These are phyloP conservation scores for Aurelia sp. DNA, from an alignment of 30 jellyfish, hydroid and myxozoan species.

Conservation along the genomic window DNA sequence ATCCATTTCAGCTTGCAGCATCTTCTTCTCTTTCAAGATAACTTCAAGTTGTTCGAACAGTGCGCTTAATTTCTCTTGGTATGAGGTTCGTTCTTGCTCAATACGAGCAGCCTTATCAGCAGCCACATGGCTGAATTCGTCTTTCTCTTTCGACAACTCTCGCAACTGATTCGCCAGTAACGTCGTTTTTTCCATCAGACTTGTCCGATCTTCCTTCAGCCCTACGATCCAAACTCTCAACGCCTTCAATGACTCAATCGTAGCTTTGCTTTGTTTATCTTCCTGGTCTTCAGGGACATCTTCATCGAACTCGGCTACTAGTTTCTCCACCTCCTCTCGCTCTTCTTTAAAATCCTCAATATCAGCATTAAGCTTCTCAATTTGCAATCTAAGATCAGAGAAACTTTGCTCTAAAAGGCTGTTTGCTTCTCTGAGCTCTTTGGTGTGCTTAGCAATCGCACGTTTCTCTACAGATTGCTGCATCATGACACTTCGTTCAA, in stretches of 20 bases:
- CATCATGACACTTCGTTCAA: constrained; percentile 74
- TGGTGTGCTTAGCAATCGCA: constrained; percentile 61
- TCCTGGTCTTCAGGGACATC: constrained; percentile 18
- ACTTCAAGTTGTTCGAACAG: constrained; percentile 88
- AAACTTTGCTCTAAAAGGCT: constrained; percentile 72
- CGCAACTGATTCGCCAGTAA: constrained; percentile 71
- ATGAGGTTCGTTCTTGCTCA: constrained; percentile 84
- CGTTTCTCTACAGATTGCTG: constrained; percentile 66
- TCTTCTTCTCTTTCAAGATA: constrained; percentile 78
- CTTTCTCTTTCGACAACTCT: constrained; percentile 74
- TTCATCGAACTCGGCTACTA: constrained; percentile 34
- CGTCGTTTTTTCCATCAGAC: constrained; percentile 71
- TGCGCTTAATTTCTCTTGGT: constrained; percentile 79
- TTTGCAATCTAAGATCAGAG: constrained; percentile 77
- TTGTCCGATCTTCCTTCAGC: constrained; percentile 77
- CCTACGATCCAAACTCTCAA: constrained; percentile 68
- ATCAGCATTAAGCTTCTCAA: constrained; percentile 81
- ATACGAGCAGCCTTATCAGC: constrained; percentile 69
- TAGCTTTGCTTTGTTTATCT: constrained; percentile 10
- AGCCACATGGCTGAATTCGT: constrained; percentile 58
- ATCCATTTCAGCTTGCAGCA: constrained; percentile 95
- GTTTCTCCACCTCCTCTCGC: constrained; percentile 83
- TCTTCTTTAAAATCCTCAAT: constrained; percentile 77
- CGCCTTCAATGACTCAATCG: constrained; percentile 48
- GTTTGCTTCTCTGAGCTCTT: constrained; percentile 80